A percentile compares a stretch with the other conserved stretches of the same genome.
phyloP scores from a whole-genome alignment of 2,797 vertebrate genomes.

The Sebastes kiyomatsui region DNA sequence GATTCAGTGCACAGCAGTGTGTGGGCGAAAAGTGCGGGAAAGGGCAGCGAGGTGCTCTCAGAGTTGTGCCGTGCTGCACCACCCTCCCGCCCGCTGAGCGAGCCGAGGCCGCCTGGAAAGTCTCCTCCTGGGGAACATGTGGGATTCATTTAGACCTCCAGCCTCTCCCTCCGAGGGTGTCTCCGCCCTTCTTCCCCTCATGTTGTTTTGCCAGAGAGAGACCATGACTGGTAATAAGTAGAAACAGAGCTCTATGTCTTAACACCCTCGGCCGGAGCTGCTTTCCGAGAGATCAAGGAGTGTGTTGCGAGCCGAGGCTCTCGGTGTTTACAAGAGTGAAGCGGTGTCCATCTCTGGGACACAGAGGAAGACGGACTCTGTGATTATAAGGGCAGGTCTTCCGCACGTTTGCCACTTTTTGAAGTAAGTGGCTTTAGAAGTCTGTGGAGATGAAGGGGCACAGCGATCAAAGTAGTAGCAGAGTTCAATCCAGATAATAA shows the following conservation, averaged over 20 bases:
- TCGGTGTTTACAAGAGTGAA: slow-evolving; percentile 22
- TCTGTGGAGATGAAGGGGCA: slow-evolving; percentile 6
- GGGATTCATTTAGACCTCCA: slow-evolving; percentile 80
- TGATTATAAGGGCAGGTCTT: slow-evolving; percentile 43
- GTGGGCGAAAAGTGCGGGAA: slow-evolving; percentile 77
- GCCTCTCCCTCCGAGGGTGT: slow-evolving; percentile 71
- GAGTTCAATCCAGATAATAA: neutral
- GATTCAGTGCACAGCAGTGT: slow-evolving; percentile 53
- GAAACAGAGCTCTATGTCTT: slow-evolving; percentile 67
- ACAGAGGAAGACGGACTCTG: slow-evolving; percentile 11
- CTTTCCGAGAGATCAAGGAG: slow-evolving; percentile 39
- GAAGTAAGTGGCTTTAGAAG: slow-evolving; percentile 7
- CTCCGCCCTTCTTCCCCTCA: slow-evolving; percentile 75
- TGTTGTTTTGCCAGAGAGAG: slow-evolving; percentile 70
- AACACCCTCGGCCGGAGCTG: slow-evolving; percentile 36
- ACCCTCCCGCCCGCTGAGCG: slow-evolving; percentile 32
- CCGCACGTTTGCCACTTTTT: slow-evolving; percentile 30
- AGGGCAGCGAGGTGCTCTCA: slow-evolving; percentile 58
- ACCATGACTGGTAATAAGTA: slow-evolving; percentile 67
- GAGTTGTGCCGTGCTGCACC: slow-evolving; percentile 29
- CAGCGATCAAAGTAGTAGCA: neutral
- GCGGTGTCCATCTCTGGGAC: slow-evolving; percentile 18
- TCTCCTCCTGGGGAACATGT: slow-evolving; percentile 77
- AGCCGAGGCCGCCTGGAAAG: slow-evolving; percentile 61
- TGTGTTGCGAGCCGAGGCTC: slow-evolving; percentile 9